Evolutionary conservation across 2,113 vertebrate genomes (phyloP).

Genomic region (Mixornis gularis): DNA sequence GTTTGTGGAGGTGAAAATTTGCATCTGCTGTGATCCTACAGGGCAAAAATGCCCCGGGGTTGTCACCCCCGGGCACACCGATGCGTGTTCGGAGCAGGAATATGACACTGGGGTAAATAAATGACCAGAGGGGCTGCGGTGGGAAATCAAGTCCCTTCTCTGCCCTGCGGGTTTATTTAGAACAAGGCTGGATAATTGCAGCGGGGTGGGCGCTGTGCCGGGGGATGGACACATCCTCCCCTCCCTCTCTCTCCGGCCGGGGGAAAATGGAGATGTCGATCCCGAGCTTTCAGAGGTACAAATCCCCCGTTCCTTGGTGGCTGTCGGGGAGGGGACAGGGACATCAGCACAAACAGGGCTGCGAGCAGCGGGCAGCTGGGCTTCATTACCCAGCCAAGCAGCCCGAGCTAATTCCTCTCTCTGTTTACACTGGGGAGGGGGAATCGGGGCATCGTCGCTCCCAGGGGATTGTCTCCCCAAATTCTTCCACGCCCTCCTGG

Average conservation of each 20-base stretch:
- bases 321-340: neutral
- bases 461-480: neutral
- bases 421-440: neutral
- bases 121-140: neutral
- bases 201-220: neutral
- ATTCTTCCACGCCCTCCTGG: neutral
- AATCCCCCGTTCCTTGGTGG: fast-evolving
- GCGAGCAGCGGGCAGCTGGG: neutral
- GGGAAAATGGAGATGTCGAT: neutral
- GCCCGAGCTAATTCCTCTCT: neutral
- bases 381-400: neutral
- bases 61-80: neutral
- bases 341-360: neutral
- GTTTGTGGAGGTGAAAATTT: conserved; percentile 16
- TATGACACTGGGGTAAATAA: neutral
- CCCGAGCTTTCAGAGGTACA: neutral
- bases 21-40: neutral
- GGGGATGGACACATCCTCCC: neutral
- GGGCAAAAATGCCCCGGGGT: neutral
- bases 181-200: neutral
- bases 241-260: neutral
- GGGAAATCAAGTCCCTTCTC: neutral
- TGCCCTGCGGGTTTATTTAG: neutral
- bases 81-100: neutral
- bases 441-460: neutral